Conservation (phyloP, 2,888 invertebrate species). For the Teinopalpus imperialis region DNA sequence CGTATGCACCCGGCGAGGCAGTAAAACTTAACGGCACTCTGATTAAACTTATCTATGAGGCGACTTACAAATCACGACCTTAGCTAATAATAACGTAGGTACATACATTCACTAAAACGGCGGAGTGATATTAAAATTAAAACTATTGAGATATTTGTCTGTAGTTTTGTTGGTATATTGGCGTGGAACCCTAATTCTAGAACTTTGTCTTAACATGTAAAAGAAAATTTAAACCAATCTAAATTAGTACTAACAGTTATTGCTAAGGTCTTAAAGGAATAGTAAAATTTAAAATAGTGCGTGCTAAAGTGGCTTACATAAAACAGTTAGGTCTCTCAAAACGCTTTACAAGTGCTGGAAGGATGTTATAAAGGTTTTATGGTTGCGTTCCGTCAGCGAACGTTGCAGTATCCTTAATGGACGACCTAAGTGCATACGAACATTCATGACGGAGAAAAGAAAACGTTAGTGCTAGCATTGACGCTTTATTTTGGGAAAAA, state of each 20-base stretch:
- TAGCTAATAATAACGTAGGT: constrained; percentile 62
- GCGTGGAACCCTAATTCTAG: no score
- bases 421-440: constrained; percentile 79
- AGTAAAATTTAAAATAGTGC: constrained; percentile 42
- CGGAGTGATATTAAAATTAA: no score
- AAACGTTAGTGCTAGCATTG: constrained; percentile 30
- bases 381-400: constrained; percentile 75
- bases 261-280: background rate
- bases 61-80: constrained; percentile 64
- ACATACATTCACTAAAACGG: constrained; percentile 11
- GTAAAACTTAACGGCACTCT: constrained; percentile 78
- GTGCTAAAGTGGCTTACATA: constrained; percentile 68
- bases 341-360: constrained; percentile 80
- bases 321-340: constrained; percentile 69
- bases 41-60: constrained; percentile 76
- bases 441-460: constrained; percentile 72
- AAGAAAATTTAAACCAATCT: constrained; percentile 23
- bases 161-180: no score
- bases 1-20: constrained; percentile 76
- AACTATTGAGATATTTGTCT: no score
- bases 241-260: constrained; percentile 30
- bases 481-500: constrained; percentile 18
- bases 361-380: constrained; percentile 81
- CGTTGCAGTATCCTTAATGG: constrained; percentile 78
- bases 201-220: no score